These are phyloP conservation scores for Choloepus didactylus DNA, from an alignment of 2,797 vertebrate genomes.

Conservation along the genomic window DNA sequence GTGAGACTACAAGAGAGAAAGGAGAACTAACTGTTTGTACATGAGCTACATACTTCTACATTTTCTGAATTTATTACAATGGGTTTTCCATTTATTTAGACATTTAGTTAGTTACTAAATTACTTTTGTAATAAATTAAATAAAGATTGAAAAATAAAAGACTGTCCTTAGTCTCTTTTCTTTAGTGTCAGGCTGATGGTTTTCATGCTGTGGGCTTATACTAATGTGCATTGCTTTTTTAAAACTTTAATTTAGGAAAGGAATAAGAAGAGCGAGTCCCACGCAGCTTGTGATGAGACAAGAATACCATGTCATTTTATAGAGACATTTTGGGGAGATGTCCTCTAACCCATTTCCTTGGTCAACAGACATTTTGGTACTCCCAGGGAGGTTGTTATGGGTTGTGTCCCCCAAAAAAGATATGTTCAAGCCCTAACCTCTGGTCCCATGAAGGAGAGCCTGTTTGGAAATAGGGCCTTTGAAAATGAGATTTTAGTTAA, in stretches of 20 bases:
- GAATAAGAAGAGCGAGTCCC: background rate
- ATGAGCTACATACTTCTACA: background rate
- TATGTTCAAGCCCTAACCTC: too few relatives aligned
- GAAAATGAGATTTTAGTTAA: too few relatives aligned
- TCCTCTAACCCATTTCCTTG: background rate
- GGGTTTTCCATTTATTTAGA: background rate
- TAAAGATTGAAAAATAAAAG: slow-evolving; percentile 35
- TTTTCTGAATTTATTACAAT: background rate
- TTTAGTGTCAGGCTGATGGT: background rate
- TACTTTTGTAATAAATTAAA: background rate
- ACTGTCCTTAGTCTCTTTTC: background rate
- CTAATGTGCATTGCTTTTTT: background rate
- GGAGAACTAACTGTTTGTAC: background rate
- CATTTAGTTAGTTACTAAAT: slow-evolving; percentile 29
- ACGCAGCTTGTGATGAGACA: background rate
- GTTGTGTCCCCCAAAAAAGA: too few relatives aligned
- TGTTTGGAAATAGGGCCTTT: too few relatives aligned
- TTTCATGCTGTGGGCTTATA: background rate
- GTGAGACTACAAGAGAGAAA: background rate
- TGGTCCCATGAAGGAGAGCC: too few relatives aligned
- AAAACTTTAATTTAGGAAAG: slow-evolving; percentile 11
- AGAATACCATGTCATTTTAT: background rate
- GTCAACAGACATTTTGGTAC: background rate
- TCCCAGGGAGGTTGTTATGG: background rate
- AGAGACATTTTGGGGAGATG: background rate